Evolutionary conservation across 2,888 invertebrate species (phyloP), one percentile per base, ranked within the genome.

Genomic region (Euzetes globulus): DNA sequence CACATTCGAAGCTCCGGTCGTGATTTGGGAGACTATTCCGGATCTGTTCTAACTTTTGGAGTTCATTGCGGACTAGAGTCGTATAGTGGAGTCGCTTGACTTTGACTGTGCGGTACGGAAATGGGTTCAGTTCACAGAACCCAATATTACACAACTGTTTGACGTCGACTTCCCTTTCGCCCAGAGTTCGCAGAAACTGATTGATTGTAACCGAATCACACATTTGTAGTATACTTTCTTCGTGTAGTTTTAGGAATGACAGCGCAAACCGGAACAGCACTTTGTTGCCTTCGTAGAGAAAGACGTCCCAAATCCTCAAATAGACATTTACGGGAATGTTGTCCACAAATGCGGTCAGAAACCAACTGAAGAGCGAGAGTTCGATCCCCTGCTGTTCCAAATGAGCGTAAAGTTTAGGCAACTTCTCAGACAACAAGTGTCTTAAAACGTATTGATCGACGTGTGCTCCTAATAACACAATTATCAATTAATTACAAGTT

Each of bases 321-420:
- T 85, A 86, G 50, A 84, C 83, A 41, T 83, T 81, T 71, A 83
- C 83, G 0, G 84, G 85, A 25, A 86, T 82, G 77, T 83, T 83
- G 79, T 86, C 86, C n/a, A 86, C 84, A 80, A 85, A 86, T 27
- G 85, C 80, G 17, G 86, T 86, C 65, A 86, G 81, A 80, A 86
- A 86, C 86, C 86, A 87, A 9, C 86, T 84, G 80, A 85, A 85
- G 22, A 86, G 80, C 6, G 84, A 82, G 45, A 84, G 77, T 78
- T 86, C 85, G 17, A 85, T 83, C 27, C 83, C 82, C 55, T 84
- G 79, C 11, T 78, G 74, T 37, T 83, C 83, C 47, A 86, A 80
- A 79, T 86, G 85, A 11, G 79, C 76, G 58, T 82, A 79, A 4
- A 86, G 79, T 25, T 82, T 80, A 0, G 86, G 86, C 70, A 86